These are phyloP conservation scores for Desmodus rotundus DNA, from an alignment of 2,113 vertebrate genomes.

Conservation along the genomic window DNA sequence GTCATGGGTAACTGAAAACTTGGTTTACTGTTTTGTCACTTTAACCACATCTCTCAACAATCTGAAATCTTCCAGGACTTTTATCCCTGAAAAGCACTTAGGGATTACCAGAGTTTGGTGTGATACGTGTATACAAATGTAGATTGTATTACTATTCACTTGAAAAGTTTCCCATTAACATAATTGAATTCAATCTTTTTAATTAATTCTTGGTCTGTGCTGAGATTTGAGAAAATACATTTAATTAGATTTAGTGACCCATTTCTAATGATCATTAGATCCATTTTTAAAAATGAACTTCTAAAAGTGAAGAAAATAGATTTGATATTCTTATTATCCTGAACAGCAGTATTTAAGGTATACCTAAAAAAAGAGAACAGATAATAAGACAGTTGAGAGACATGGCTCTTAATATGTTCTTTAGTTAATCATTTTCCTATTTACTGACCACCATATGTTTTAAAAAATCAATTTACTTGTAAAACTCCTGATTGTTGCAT, in stretches of 20 bases:
- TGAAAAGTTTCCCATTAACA: slow-evolving; percentile 2
- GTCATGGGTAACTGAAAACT: slow-evolving; percentile 74
- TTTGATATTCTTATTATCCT: neutral
- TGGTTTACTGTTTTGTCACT: slow-evolving; percentile 74
- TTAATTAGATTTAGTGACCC: slow-evolving; percentile 47
- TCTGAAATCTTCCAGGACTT: slow-evolving; percentile 44
- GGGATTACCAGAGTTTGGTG: slow-evolving; percentile 41
- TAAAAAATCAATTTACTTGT: slow-evolving; percentile 56
- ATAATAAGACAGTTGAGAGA: slow-evolving; percentile 46
- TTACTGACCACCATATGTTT: slow-evolving; percentile 13
- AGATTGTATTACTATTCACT: neutral
- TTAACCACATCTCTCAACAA: slow-evolving; percentile 73
- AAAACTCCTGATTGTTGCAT: slow-evolving; percentile 55
- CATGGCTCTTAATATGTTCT: neutral
- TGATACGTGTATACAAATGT: neutral
- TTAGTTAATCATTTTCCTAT: slow-evolving; percentile 39
- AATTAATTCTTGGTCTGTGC: neutral
- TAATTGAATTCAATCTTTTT: neutral
- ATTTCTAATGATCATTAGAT: slow-evolving; percentile 32
- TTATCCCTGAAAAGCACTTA: slow-evolving; percentile 62
- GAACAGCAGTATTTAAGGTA: slow-evolving; percentile 28
- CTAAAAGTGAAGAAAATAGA: slow-evolving; percentile 27
- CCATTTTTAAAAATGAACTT: slow-evolving; percentile 14
- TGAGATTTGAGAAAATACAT: slow-evolving; percentile 43
- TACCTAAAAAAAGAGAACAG: slow-evolving; percentile 12